phyloP scores from a whole-genome alignment of 35 echinoderm and acorn worm species.

The Ptychodera flava region DNA sequence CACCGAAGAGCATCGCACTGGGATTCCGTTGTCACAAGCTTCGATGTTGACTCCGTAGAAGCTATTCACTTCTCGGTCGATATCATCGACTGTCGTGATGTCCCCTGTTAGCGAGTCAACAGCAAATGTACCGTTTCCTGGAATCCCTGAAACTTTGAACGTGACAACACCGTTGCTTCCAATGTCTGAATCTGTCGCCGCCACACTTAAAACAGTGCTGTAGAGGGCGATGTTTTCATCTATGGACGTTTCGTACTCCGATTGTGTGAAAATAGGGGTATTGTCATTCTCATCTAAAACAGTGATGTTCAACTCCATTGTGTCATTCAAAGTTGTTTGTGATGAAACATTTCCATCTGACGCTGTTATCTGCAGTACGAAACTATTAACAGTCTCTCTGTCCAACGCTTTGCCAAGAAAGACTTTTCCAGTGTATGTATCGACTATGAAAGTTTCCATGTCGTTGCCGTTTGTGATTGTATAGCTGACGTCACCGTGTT shows the following conservation, averaged over 20 bases:
- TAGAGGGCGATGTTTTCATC: conserved; percentile 39
- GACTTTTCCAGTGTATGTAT: conserved; percentile 55
- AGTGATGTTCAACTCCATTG: conserved; percentile 41
- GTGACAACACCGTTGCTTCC: conserved; percentile 47
- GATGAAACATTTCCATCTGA: conserved; percentile 27
- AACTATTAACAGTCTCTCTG: conserved; percentile 54
- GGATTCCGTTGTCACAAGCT: conserved; percentile 37
- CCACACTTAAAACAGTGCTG: conserved; percentile 52
- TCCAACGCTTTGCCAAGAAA: conserved; percentile 65
- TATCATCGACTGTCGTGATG: conserved; percentile 26
- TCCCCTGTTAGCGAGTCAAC: conserved; percentile 55
- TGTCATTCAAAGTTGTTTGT: conserved; percentile 16
- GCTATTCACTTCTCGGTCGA: conserved; percentile 60
- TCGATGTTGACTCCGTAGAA: conserved; percentile 45
- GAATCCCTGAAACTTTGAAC: conserved; percentile 60
- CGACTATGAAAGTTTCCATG: conserved; percentile 55
- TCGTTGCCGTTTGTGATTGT: conserved; percentile 57
- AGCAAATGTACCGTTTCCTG: conserved; percentile 55
- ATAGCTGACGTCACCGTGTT: conserved; percentile 74
- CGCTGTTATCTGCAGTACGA: conserved; percentile 40
- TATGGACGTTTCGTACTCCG: conserved; percentile 30
- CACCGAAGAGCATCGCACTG: neutral
- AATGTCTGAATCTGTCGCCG: conserved; percentile 54
- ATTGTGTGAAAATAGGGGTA: conserved; percentile 46
- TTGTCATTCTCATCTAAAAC: conserved; percentile 47